Evolutionary conservation across 2,113 vertebrate genomes (phyloP).

Genomic region (Chamaetylas fuelleborni): DNA sequence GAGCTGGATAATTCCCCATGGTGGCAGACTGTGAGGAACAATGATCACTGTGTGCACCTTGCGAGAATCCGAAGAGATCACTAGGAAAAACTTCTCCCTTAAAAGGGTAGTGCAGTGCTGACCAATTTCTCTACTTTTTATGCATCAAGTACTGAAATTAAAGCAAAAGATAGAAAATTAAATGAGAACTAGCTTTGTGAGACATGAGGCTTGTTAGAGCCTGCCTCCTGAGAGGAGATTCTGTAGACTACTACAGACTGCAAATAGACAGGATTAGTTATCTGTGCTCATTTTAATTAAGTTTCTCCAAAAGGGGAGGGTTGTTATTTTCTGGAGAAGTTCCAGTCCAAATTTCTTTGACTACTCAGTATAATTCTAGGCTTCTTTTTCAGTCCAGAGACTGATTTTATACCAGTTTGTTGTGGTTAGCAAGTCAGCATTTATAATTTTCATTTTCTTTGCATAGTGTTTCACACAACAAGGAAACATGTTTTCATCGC

Average conservation of each 20-base stretch:
- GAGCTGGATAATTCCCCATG: fast-evolving
- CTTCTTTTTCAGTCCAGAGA: not conserved
- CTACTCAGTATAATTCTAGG: not conserved
- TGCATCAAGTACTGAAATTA: not conserved
- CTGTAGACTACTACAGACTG: not conserved
- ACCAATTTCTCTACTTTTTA: not conserved
- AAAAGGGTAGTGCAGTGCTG: not conserved
- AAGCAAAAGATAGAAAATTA: not conserved
- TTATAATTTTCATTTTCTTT: not conserved
- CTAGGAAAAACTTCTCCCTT: not conserved
- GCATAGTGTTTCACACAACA: not conserved
- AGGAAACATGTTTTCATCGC: not conserved
- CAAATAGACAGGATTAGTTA: not conserved
- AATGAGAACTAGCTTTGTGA: not conserved
- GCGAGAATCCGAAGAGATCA: not conserved
- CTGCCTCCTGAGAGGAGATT: not conserved
- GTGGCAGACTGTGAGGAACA: not conserved
- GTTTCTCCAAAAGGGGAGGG: not conserved
- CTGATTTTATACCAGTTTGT: not conserved
- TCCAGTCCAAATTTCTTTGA: not conserved
- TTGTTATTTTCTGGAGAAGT: not conserved
- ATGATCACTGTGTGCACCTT: not conserved
- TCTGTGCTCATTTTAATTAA: not conserved
- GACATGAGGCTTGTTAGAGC: not conserved
- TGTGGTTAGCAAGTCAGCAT: not conserved